Conservation (phyloP, 2,888 invertebrate genomes). For the Steinernema hermaphroditum region DNA sequence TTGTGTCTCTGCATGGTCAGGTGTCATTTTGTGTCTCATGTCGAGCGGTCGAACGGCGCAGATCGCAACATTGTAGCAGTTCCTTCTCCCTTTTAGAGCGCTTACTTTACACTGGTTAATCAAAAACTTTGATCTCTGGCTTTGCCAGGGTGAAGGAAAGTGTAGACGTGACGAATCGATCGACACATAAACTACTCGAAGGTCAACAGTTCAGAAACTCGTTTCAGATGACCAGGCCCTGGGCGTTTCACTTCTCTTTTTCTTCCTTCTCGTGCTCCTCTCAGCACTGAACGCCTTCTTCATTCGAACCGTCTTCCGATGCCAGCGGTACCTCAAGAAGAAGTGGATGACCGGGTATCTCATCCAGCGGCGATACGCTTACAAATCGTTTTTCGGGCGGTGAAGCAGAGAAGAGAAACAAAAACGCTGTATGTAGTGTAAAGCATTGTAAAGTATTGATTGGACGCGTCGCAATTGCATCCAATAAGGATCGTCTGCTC, state of each 20-base stretch:
- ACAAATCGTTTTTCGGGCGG: neutral
- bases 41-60: neutral
- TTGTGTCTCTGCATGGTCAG: neutral
- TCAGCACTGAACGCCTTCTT: neutral
- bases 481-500: no score
- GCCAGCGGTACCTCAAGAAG: neutral
- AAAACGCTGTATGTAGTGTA: no score
- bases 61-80: no score
- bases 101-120: neutral
- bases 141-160: neutral
- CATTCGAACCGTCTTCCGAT: neutral
- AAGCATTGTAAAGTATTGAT: no score
- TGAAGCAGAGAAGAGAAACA: no score
- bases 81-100: no score
- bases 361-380: neutral
- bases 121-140: neutral
- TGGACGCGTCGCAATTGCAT: no score
- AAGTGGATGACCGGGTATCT: slow-evolving; percentile 12
- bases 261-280: slow-evolving; percentile 6
- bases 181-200: neutral
- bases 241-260: slow-evolving; percentile 1
- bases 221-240: slow-evolving; percentile 10
- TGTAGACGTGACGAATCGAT: neutral
- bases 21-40: neutral
- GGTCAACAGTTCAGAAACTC: slow-evolving; percentile 1